Evolutionary conservation across 2,888 invertebrate genomes (phyloP).

Genomic region (Drosophila algonquin): DNA sequence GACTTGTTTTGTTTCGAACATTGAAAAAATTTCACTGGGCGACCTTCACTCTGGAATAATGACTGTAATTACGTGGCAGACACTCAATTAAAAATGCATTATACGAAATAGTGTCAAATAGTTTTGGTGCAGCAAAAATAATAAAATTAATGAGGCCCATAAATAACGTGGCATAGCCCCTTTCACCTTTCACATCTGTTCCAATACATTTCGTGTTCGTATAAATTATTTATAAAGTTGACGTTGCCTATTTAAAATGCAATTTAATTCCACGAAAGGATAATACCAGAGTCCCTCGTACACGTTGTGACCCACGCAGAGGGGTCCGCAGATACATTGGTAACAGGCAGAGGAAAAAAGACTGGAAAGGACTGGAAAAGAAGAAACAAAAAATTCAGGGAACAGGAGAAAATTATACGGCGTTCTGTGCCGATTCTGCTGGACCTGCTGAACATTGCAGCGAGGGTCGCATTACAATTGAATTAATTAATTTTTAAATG

Average conservation of each 20-base stretch:
- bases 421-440: slow-evolving; percentile 1
- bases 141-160: slow-evolving; percentile 59
- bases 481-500: slow-evolving; percentile 70
- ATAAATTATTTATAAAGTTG: slow-evolving; percentile 48
- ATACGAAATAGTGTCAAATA: slow-evolving; percentile 40
- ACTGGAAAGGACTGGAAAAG: slow-evolving; percentile 3
- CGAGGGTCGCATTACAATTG: slow-evolving; percentile 60
- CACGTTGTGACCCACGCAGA: not conserved
- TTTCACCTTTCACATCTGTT: too few species aligned
- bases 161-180: slow-evolving; percentile 14
- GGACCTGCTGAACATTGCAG: slow-evolving; percentile 32
- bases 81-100: slow-evolving; percentile 41
- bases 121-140: slow-evolving; percentile 40
- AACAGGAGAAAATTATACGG: slow-evolving; percentile 54
- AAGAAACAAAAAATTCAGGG: slow-evolving; percentile 23
- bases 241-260: slow-evolving; percentile 36
- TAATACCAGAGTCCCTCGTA: slow-evolving; percentile 42
- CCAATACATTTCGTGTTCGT: slow-evolving; percentile 29
- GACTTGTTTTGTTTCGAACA: not conserved
- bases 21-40: slow-evolving; percentile 15
- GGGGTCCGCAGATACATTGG: not conserved
- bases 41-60: slow-evolving; percentile 33
- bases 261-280: slow-evolving; percentile 48
- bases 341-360: slow-evolving; percentile 7
- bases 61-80: slow-evolving; percentile 40